These are phyloP conservation scores for Bryconaethiops microstoma DNA, from an alignment of 2,797 vertebrate genomes.

Conservation along the genomic window DNA sequence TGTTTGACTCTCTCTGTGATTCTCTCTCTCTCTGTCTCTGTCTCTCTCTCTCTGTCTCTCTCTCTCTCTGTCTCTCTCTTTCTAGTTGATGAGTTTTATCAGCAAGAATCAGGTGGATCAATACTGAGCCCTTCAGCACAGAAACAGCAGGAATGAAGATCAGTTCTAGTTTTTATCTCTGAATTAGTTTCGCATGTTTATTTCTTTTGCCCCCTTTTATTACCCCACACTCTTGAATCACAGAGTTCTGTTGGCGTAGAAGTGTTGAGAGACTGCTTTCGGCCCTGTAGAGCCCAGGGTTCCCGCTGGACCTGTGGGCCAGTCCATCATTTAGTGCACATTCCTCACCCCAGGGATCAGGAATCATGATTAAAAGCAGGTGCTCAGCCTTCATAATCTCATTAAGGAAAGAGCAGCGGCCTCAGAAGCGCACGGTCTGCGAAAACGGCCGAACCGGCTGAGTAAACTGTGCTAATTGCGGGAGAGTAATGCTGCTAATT, in stretches of 20 bases:
- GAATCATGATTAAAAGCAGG: neutral
- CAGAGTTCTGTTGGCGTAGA: too few species aligned
- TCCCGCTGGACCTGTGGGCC: neutral
- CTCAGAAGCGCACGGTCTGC: neutral
- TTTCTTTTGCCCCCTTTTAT: neutral
- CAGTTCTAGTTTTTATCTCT: neutral
- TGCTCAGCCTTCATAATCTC: constrained; percentile 9
- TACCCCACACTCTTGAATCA: too few species aligned
- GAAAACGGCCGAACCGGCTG: neutral
- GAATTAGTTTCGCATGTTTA: neutral
- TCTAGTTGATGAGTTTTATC: too few species aligned
- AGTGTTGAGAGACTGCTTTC: too few species aligned
- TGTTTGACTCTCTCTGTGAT: too few species aligned
- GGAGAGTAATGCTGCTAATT: constrained; percentile 40
- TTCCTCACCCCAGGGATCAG: neutral
- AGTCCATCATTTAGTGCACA: neutral
- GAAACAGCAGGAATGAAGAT: too few species aligned
- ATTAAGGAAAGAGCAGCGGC: neutral
- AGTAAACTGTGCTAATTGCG: constrained; percentile 37
- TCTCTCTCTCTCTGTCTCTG: neutral
- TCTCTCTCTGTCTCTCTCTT: too few species aligned
- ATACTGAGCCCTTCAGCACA: too few species aligned
- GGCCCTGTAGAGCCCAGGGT: too few species aligned
- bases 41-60: neutral
- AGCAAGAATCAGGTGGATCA: too few species aligned